Evolutionary conservation across 1,140 invertebrate species (phyloP), one percentile per base, ranked within the genome.

Genomic region (Apolygus lucorum): DNA sequence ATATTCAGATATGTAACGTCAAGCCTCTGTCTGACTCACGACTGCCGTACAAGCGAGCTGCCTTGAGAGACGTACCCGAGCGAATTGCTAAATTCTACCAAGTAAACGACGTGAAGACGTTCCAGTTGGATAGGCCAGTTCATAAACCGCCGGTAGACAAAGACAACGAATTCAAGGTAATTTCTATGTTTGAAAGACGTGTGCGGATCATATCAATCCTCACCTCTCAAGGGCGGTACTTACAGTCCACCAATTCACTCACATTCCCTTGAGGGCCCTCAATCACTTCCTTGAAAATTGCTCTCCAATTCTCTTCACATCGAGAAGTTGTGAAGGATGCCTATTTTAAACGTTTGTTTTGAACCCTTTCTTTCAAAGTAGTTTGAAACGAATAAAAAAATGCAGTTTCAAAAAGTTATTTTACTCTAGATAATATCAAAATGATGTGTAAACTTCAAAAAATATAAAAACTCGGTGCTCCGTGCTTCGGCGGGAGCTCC

Each of bases 1-100:
- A 87, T 78, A 92, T 95, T 71, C 94, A 97, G 83, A 96, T 98
- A 59, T 95, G 93, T 77, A 95, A 94, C 79, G 95, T 98, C 13
- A 91, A 93, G 75, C 93, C 95, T 1, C 87, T 93, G 75, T 84
- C 87, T 42, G 85, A 90, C 79, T 68, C 77, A 28, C 76, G 78
- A 22, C 76, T 77, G n/a, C 75, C 78, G 28, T 78, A 81, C 67
- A 75, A 77, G n/a, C 78, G 79, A 54, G 79, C 80, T 28, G 71
- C 75, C 21, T 65, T 76, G 13, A 72, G 72, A 13, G 75, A 84
- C 68, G 88, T 96, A 72, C 93, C 92, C 17, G 92, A 96, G 71
- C 89, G 90, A 77, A 89, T 97, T 28, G 86, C 90, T 2, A 87
- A 89, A 17, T 98, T 91, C 81, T 96, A 96, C 78, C 84, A 90